Percentiles rank a stretch among this genome's conserved stretches.
Conservation (phyloP, 1,140 invertebrate species). For the Gryon sp. region DNA sequence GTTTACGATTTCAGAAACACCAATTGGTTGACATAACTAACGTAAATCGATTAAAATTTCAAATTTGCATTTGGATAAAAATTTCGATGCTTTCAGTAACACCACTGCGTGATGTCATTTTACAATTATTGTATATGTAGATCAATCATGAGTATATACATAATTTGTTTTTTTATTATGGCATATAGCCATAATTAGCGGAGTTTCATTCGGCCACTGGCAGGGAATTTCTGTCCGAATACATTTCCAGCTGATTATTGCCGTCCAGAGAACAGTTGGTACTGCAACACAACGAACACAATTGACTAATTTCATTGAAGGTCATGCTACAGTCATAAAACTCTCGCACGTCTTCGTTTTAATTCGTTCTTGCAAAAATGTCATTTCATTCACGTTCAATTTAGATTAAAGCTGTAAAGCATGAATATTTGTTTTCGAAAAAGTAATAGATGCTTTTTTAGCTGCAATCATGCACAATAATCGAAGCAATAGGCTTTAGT, state of each 20-base stretch:
- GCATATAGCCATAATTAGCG: conserved; percentile 15
- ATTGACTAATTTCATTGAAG: conserved; percentile 5
- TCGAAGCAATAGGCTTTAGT: conserved; percentile 49
- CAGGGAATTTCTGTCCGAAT: conserved; percentile 52
- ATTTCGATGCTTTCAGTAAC: no score
- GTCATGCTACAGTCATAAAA: conserved; percentile 4
- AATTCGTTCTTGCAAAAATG: conserved; percentile 35
- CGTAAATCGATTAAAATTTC: no score
- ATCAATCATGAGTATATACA: conserved; percentile 38
- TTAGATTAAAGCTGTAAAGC: conserved; percentile 55
- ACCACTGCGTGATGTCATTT: conserved; percentile 1
- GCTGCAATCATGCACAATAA: conserved; percentile 60
- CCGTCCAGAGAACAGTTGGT: conserved; percentile 82
- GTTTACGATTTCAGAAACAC: no score
- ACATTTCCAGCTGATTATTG: conserved; percentile 63
- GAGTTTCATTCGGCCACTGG: conserved; percentile 61
- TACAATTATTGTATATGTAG: background rate
- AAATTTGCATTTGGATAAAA: no score
- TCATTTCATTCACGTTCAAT: conserved; percentile 16
- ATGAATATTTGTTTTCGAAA: conserved; percentile 51
- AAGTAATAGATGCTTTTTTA: conserved; percentile 56
- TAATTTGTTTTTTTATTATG: conserved; percentile 40
- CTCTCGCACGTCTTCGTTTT: conserved; percentile 59
- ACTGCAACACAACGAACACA: conserved; percentile 82
- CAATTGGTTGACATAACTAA: no score